Base-by-base conservation (phyloP, 2,888 invertebrate genomes). In the Machimus rusticus region DNA sequence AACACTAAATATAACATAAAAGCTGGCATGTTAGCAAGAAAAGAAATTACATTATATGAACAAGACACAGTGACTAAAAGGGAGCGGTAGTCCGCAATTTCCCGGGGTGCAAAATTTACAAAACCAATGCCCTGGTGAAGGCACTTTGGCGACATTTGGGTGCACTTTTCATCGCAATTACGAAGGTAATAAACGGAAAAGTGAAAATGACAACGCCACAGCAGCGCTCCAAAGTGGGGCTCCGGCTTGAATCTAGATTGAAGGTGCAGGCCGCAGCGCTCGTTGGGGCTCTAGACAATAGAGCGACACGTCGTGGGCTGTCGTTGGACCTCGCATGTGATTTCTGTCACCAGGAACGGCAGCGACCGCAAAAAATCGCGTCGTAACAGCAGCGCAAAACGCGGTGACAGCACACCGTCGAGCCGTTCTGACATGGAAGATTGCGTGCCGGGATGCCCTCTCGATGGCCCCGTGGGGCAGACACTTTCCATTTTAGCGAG, bases 401-500 rank as follows among this genome's bases (percentile, higher is more conserved):
- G 14, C 28, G 79, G 14, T 79, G 79, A 79, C 51, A 79, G 31
- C 79, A 43, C 23, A 43, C 12, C 39, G 9, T 39, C 2, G 39
- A 39, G 6, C 6, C 39, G 12, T 14, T 9, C 51, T 31, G 55
- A 79, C 6, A 79, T 46, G 23, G 51, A 79, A 79, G 79, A 16
- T 79, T 79, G 79, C 51, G 79, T 79, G 79, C 79, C 16, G 12
- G 51, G 79, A 79, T 79, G 79, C 19, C 78, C 79, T 79, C 31
- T 79, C 79, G 79, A 79, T 79, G 28, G 79, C 79, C 79, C 78
- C 78, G 14, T 37, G n/a, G 46, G 14, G 3, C 79, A 79, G 39
- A 23, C 51, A 79, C 79, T 79, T 79, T 79, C 79, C 79, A 79
- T 79, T 79, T 79, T 46, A 23, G 79, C 46, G 51, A 79, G 79